Evolutionary conservation across 2,797 vertebrate genomes (phyloP), one percentile per base, ranked within the genome.

Genomic region (Pangasius mekongensis): DNA sequence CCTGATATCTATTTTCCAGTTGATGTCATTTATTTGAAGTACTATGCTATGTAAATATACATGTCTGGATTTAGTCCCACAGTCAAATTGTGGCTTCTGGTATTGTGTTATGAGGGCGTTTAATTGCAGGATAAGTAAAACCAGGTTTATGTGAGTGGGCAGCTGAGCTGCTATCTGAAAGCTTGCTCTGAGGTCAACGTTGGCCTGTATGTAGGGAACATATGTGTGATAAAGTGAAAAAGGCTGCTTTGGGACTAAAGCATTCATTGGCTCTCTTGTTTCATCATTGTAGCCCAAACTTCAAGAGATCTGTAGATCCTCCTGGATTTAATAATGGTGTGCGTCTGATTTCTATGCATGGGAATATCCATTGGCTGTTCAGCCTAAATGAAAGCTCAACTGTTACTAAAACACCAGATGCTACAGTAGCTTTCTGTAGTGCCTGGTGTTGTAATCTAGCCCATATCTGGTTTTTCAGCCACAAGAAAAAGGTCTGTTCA

Each of bases 111-210:
- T 85, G 47, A 88, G 82, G 83, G 84, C 58, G 76, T 90, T 91
- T 88, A 90, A 92, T 89, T 87, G 67, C 73, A 88, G 85, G 82
- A 80, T 62, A 73, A 47, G 84, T 85, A 87, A 92, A 90, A 84
- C 78, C 33, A 89, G 80, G 84, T 92, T 92, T 90, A 90, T 89
- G 89, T 78, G 67, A 86, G 39, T 83, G 87, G 87, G 89, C 91
- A 91, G 71, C 60, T 80, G 85, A 84, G 84, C 84, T 89, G 76
- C 76, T 89, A 88, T 89, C 86, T 83, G 83, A 73, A 69, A 82
- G 76, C 62, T 84, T 83, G 58, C 36, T 89, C 89, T 92, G 87
- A 91, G 87, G 83, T 92, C 89, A 93, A 78, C 49, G 27, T 89
- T 91, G 89, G 90, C 88, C 76, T 22, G 67, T 78, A 78, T 67